These are phyloP conservation scores for Candidula unifasciata DNA, from an alignment of 2,888 invertebrate genomes.

Conservation along the genomic window DNA sequence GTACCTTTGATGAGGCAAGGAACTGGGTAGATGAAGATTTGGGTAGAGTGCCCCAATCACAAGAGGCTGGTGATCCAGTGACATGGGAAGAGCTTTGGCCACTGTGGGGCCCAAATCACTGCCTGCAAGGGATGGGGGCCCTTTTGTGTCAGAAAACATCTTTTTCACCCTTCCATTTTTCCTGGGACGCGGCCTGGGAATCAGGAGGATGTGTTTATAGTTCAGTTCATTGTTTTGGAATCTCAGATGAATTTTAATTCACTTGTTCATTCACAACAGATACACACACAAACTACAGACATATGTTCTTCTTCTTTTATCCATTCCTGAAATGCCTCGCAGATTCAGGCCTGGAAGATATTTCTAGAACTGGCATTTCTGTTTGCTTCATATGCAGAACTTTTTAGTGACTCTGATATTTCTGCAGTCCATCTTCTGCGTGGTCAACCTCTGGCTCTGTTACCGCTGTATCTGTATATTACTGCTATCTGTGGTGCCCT, in stretches of 20 bases:
- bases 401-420: too few species aligned
- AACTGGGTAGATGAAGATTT: slow-evolving; percentile 34
- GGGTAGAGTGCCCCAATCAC: slow-evolving; percentile 42
- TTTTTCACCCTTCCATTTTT: slow-evolving; percentile 49
- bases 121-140: slow-evolving; percentile 24
- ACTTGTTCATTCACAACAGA: too few species aligned
- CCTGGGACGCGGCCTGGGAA: slow-evolving; percentile 41
- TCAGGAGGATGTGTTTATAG: neutral
- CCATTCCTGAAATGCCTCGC: too few species aligned
- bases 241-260: neutral
- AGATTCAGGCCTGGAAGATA: too few species aligned
- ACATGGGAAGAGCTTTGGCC: slow-evolving; percentile 22
- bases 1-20: slow-evolving; percentile 26
- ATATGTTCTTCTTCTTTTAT: too few species aligned
- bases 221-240: neutral
- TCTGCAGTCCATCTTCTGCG: too few species aligned
- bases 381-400: too few species aligned
- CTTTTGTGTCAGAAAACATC: slow-evolving; percentile 42
- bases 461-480: too few species aligned
- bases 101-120: slow-evolving; percentile 24
- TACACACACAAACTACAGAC: too few species aligned
- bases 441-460: too few species aligned
- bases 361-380: too few species aligned
- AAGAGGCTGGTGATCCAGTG: slow-evolving; percentile 27
- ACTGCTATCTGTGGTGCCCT: too few species aligned